Evolutionary conservation across 2,888 invertebrate genomes (phyloP), one percentile per base, ranked within the genome.

Genomic region (Cremastobaeus sp.): DNA sequence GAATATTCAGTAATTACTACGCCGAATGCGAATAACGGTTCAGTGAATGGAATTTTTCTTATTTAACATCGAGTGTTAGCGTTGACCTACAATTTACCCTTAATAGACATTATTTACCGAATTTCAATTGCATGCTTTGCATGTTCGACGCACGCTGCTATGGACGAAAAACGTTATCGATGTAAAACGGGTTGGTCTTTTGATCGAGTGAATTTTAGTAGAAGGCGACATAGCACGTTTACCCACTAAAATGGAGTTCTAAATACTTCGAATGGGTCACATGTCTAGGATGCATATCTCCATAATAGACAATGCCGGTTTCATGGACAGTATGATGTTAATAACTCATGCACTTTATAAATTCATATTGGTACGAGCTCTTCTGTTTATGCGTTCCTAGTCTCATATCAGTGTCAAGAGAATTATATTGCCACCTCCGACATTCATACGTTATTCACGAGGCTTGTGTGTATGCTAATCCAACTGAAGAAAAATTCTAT

Each of bases 281-380:
- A 30, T 45, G 64, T 28, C 43, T 43, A 43, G 41, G 43, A 43
- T 43, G 41, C 62, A 50, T 52, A 62, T 52, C 41, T 52, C 48
- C 35, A 34, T 64, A 52, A 34, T 45, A 64, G 52, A 64, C 52
- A 52, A 64, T 64, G 25, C 52, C 43, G 28, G 50, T 64, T 45
- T 64, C 64, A 64, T 52, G 52, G 35, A 52, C 52, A 64, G 45
- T 64, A 52, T 45, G 45, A 28, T 12, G 64, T 64, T 64, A 64
- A 64, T 64, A 64, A 64, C 52, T 64, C 52, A 52, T 64, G 35
- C 45, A 64, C 52, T 64, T 64, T 52, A 64, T 52, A 64, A 64
- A 64, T 64, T 64, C 43, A 64, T 52, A 35, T 64, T 45, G 64
- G 64, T 45, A 52, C 52, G 52, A 64, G 35, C 52, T 52, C 20